Conservation (phyloP, 2,888 invertebrate species). For the Diplazon laetatorius region DNA sequence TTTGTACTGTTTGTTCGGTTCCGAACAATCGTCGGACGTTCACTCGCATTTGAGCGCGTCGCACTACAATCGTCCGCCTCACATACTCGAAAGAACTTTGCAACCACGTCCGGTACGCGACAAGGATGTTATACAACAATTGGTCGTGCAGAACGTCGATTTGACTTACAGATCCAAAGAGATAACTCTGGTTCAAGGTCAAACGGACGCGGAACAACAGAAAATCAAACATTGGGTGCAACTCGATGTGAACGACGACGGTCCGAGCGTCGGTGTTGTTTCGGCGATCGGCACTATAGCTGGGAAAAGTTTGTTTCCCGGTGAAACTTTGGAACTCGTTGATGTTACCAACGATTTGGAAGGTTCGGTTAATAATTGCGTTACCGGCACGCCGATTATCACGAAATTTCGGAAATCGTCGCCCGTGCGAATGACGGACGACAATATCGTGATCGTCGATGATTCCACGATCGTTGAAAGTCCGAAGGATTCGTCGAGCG, state of each 20-base stretch:
- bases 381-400: conserved; percentile 36
- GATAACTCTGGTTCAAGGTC: conserved; percentile 31
- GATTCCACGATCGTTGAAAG: conserved; percentile 33
- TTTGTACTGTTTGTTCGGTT: conserved; percentile 83
- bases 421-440: conserved; percentile 36
- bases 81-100: conserved; percentile 77
- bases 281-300: conserved; percentile 53
- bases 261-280: conserved; percentile 42
- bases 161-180: conserved; percentile 67
- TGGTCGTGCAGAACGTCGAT: conserved; percentile 74
- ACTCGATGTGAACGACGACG: conserved; percentile 52
- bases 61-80: conserved; percentile 81
- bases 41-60: conserved; percentile 82
- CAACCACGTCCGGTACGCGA: conserved; percentile 72
- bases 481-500: conserved; percentile 12
- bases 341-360: conserved; percentile 12
- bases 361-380: not conserved
- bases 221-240: conserved; percentile 52
- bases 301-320: conserved; percentile 45
- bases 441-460: conserved; percentile 47
- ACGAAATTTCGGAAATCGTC: conserved; percentile 46
- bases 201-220: conserved; percentile 26
- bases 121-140: conserved; percentile 76
- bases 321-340: conserved; percentile 39
- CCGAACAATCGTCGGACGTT: conserved; percentile 79